Evolutionary conservation across 2,113 vertebrate genomes (phyloP).

Genomic region (Prunella fulvescens): DNA sequence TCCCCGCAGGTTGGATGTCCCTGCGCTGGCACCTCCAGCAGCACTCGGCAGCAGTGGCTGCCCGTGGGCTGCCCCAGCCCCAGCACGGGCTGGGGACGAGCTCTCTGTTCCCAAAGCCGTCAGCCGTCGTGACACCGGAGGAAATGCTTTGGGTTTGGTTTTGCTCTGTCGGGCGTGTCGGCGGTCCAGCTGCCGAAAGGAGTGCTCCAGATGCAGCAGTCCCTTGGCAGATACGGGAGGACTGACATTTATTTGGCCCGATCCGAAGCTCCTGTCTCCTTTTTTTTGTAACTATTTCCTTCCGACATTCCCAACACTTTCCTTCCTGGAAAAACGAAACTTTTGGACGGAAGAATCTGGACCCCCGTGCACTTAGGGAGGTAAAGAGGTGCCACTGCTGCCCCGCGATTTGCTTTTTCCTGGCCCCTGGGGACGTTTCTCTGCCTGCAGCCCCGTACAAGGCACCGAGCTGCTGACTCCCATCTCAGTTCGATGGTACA

Average conservation of each 20-base stretch:
- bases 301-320: neutral
- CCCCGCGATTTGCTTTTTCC: neutral
- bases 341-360: neutral
- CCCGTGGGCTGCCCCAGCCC: neutral
- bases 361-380: neutral
- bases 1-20: neutral
- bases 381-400: neutral
- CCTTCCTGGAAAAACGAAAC: neutral
- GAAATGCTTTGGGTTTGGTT: neutral
- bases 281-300: neutral
- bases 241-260: neutral
- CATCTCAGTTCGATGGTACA: neutral
- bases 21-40: neutral
- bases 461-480: neutral
- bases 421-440: neutral
- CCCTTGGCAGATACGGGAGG: neutral
- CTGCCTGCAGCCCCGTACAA: neutral
- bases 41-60: neutral
- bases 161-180: neutral
- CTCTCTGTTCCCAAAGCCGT: neutral
- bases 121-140: rapidly evolving
- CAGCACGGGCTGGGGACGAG: neutral
- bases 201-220: neutral
- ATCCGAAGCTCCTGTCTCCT: neutral
- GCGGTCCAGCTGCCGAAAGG: neutral